Evolutionary conservation across 2,113 vertebrate species (phyloP).

Genomic region (Dryoscopus gambensis): DNA sequence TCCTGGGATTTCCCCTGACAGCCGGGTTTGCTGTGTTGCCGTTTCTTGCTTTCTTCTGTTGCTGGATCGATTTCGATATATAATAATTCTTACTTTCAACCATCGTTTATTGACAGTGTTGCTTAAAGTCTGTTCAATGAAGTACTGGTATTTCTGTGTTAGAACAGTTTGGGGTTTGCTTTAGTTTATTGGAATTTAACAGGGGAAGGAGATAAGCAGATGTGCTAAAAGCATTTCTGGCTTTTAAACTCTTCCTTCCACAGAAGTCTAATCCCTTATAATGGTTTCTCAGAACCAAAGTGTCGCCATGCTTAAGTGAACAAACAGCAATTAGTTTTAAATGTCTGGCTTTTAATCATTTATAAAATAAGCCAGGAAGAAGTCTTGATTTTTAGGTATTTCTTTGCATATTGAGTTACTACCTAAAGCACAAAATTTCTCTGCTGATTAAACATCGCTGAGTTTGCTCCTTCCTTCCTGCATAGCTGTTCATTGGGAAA

Average conservation of each 20-base stretch:
- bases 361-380: background rate
- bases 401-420: background rate
- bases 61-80: background rate
- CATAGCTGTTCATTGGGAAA: background rate
- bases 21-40: background rate
- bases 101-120: fast-evolving
- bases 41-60: background rate
- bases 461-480: background rate
- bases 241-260: background rate
- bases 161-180: background rate
- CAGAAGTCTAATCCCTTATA: background rate
- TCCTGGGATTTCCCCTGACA: background rate
- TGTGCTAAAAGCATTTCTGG: background rate
- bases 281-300: background rate
- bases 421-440: background rate
- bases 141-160: background rate
- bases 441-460: background rate
- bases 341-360: background rate
- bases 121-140: no score
- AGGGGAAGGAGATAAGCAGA: background rate
- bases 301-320: background rate
- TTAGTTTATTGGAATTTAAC: background rate
- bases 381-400: background rate
- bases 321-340: background rate
- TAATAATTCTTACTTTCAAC: background rate